These are phyloP conservation scores for Phasia obesa DNA, from an alignment of 2,888 invertebrate genomes.

Conservation along the genomic window DNA sequence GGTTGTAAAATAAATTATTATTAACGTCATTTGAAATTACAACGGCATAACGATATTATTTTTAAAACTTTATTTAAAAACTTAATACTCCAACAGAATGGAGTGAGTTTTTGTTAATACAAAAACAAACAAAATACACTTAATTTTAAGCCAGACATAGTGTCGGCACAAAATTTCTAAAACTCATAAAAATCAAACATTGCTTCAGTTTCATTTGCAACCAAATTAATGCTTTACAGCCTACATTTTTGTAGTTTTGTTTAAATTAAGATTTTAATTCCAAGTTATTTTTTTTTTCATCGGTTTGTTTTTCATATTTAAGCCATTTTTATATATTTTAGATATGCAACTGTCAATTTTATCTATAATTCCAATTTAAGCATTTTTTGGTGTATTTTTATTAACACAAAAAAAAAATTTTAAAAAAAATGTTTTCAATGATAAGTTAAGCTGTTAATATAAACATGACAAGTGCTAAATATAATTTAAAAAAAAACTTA, in stretches of 20 bases:
- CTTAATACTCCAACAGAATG: conserved; percentile 30
- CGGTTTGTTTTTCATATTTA: conserved; percentile 16
- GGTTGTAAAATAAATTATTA: conserved; percentile 82
- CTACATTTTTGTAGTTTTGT: conserved; percentile 52
- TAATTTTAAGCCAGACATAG: conserved; percentile 61
- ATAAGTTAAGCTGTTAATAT: conserved; percentile 73
- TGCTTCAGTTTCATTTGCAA: conserved; percentile 44
- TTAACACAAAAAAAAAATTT: not conserved
- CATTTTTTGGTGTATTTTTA: conserved; percentile 37
- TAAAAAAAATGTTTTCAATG: conserved; percentile 37
- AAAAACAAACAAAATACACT: conserved; percentile 24
- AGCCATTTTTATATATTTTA: conserved; percentile 54
- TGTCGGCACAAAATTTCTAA: conserved; percentile 50
- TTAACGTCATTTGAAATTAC: conserved; percentile 78
- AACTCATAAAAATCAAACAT: conserved; percentile 41
- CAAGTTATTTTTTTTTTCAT: conserved; percentile 11
- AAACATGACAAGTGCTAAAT: conserved; percentile 78
- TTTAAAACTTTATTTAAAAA: conserved; percentile 48
- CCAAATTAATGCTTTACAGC: conserved; percentile 25
- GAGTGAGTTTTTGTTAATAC: conserved; percentile 2
- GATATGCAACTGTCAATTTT: conserved; percentile 68
- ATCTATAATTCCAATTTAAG: conserved; percentile 69
- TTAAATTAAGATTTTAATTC: conserved; percentile 53
- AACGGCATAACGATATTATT: conserved; percentile 65
- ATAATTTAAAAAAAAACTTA: conserved; percentile 36